Percentiles rank a stretch among this genome's conserved stretches.
These are phyloP conservation scores for Dicyrtomina minuta DNA, from an alignment of 2,888 invertebrate genomes.

Conservation along the genomic window DNA sequence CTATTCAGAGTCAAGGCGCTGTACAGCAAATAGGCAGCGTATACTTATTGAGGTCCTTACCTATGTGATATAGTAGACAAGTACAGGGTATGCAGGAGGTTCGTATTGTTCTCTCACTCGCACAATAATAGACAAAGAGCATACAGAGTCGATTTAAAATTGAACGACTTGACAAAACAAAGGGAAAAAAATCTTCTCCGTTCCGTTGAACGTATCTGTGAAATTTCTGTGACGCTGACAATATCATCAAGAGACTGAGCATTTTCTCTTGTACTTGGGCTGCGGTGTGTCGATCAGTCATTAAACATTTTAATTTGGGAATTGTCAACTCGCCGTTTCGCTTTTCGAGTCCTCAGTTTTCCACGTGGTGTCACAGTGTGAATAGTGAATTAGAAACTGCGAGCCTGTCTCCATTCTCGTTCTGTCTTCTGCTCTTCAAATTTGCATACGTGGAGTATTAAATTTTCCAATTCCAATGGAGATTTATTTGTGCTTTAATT, in stretches of 20 bases:
- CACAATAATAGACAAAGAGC: slow-evolving; percentile 31
- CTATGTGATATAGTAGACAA: background rate
- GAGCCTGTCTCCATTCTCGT: no score
- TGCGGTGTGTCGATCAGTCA: slow-evolving; percentile 5
- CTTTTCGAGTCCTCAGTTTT: no score
- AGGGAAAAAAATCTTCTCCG: slow-evolving; percentile 1
- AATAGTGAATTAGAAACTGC: no score
- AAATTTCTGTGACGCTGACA: slow-evolving; percentile 23
- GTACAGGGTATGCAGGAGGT: slow-evolving; percentile 17
- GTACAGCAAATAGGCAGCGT: slow-evolving; percentile 2
- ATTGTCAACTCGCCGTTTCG: no score
- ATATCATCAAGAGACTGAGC: slow-evolving; percentile 2
- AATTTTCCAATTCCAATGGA: no score
- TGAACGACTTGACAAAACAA: slow-evolving; percentile 23
- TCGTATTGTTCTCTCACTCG: slow-evolving; percentile 10
- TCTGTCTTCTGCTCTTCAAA: no score
- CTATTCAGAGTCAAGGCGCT: slow-evolving; percentile 25
- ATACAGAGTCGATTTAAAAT: slow-evolving; percentile 22
- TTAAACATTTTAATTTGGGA: background rate
- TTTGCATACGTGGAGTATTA: no score
- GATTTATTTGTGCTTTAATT: no score
- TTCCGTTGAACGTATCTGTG: background rate
- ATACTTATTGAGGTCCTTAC: background rate
- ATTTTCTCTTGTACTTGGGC: background rate
- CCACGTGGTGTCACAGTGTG: no score